phyloP scores from a whole-genome alignment of 2,888 invertebrate species.

The Bellardia pandia region DNA sequence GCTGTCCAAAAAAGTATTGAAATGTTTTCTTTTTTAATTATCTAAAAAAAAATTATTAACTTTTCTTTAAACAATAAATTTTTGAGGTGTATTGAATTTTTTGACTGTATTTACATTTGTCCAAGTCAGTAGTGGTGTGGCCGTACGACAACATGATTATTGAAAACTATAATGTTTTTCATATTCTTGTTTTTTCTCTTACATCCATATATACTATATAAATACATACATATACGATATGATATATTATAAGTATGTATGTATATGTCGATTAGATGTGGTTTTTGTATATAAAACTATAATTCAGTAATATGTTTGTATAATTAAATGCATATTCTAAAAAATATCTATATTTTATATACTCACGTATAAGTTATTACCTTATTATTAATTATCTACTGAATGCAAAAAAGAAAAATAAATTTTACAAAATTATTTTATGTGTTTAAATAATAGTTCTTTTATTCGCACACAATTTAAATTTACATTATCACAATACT shows the following conservation, averaged over 20 bases:
- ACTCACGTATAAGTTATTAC: neutral
- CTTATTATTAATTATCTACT: neutral
- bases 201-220: neutral
- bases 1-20: no score
- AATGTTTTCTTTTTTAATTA: no score
- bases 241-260: no score
- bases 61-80: no score
- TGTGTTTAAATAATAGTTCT: constrained; percentile 13
- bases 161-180: neutral
- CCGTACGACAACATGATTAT: neutral
- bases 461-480: constrained; percentile 43
- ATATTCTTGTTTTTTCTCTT: neutral
- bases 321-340: neutral
- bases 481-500: constrained; percentile 54
- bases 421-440: constrained; percentile 10
- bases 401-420: constrained; percentile 6
- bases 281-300: no score
- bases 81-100: no score
- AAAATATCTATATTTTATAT: constrained; percentile 12
- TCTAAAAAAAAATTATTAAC: no score
- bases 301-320: no score
- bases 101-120: neutral
- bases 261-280: no score
- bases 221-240: no score
- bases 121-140: neutral